A percentile compares a stretch with the other conserved stretches of the same genome.
These are phyloP conservation scores for Apodemia duryi DNA, from an alignment of 2,888 invertebrate genomes.

Conservation along the genomic window DNA sequence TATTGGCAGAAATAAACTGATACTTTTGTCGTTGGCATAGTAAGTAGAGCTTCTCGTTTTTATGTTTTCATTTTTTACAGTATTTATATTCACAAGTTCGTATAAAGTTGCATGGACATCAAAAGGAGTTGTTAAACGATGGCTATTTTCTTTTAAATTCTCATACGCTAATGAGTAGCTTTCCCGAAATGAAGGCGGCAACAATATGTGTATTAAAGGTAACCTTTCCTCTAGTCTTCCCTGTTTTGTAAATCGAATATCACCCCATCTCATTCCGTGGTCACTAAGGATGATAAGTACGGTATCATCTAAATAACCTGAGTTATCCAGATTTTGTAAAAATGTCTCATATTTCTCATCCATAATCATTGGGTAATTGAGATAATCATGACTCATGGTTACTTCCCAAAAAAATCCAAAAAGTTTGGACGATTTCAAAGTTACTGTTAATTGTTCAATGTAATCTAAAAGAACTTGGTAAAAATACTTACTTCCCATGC, in stretches of 20 bases:
- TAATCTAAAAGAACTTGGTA: slow-evolving; percentile 87
- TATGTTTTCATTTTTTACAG: slow-evolving; percentile 59
- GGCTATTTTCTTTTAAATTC: slow-evolving; percentile 83
- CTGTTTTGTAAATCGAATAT: slow-evolving; percentile 89
- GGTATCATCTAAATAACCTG: slow-evolving; percentile 82
- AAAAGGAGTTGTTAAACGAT: slow-evolving; percentile 88
- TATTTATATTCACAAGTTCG: slow-evolving; percentile 81
- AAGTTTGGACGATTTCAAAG: slow-evolving; percentile 79
- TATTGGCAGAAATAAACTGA: slow-evolving; percentile 88
- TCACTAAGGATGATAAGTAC: slow-evolving; percentile 89
- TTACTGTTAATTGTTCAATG: slow-evolving; percentile 80
- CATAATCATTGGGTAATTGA: slow-evolving; percentile 87
- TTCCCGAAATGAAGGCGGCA: slow-evolving; percentile 85
- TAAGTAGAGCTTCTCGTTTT: slow-evolving; percentile 46
- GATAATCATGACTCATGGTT: slow-evolving; percentile 90
- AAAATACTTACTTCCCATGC: slow-evolving; percentile 84
- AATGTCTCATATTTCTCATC: slow-evolving; percentile 82
- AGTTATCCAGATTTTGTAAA: slow-evolving; percentile 72
- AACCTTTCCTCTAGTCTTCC: slow-evolving; percentile 92
- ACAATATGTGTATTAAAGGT: slow-evolving; percentile 86
- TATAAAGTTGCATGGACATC: slow-evolving; percentile 89
- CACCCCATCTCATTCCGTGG: slow-evolving; percentile 94
- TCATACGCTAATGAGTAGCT: slow-evolving; percentile 80
- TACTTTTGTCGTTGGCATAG: slow-evolving; percentile 76
- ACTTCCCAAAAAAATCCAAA: slow-evolving; percentile 93